A percentile compares a stretch with the other conserved stretches of the same genome.
Evolutionary conservation across 2,797 vertebrate genomes (phyloP).

Genomic region (Molossus molossus): DNA sequence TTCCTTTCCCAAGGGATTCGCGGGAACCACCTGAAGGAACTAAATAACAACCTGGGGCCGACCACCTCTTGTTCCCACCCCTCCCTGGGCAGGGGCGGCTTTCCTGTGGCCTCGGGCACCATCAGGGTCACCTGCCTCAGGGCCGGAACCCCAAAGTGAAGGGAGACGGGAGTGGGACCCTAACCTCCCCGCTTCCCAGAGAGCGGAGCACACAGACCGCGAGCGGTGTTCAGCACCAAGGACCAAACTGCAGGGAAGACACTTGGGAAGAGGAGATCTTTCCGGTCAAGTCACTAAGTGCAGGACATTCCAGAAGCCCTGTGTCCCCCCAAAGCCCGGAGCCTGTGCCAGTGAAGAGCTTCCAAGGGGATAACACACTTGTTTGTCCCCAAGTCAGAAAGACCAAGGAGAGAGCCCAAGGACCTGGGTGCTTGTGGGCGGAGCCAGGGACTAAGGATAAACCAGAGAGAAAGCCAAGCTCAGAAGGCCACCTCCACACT

Average conservation of each 20-base stretch:
- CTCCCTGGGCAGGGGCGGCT: too few species aligned
- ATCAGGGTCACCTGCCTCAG: not conserved
- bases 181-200: not conserved
- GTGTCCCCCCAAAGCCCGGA: rapidly evolving
- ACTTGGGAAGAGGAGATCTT: not conserved
- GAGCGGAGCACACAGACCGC: rapidly evolving
- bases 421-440: not conserved
- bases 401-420: not conserved
- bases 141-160: not conserved
- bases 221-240: not conserved
- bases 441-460: not conserved
- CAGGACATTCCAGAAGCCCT: not conserved
- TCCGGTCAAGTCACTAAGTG: not conserved
- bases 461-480: not conserved
- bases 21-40: not conserved
- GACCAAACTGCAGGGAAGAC: not conserved
- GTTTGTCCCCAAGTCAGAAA: not conserved
- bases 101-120: not conserved
- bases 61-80: not conserved
- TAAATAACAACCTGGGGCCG: not conserved
- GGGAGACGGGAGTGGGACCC: not conserved
- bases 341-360: not conserved
- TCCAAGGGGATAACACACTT: not conserved
- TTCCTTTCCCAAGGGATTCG: not conserved
- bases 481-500: not conserved